Evolutionary conservation across 2,113 vertebrate genomes (phyloP).

Genomic region (Prionailurus viverrinus): DNA sequence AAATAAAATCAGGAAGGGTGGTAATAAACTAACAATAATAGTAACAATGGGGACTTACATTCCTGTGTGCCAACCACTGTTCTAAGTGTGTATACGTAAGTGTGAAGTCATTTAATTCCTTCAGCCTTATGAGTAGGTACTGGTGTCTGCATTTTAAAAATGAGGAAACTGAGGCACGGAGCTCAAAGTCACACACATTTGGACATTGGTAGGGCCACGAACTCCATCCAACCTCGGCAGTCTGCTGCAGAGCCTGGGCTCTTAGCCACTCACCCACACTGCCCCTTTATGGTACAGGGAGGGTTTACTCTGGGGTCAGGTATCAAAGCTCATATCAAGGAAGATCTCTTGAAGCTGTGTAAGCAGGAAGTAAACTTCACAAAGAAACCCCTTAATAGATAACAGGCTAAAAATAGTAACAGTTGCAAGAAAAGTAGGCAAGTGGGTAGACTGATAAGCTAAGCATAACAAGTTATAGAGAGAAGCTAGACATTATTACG

Average conservation of each 20-base stretch:
- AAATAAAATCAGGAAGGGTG: slow-evolving; percentile 7
- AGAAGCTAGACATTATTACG: background rate
- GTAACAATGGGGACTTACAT: background rate
- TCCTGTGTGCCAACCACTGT: background rate
- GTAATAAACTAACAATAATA: background rate
- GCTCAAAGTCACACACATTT: background rate
- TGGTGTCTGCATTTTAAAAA: background rate
- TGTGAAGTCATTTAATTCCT: background rate
- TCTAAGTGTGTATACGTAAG: background rate
- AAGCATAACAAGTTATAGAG: background rate
- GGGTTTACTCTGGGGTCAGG: background rate
- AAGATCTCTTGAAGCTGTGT: background rate
- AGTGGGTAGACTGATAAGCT: background rate
- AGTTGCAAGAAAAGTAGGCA: slow-evolving; percentile 21
- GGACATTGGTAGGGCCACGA: background rate
- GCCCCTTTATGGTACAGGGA: background rate
- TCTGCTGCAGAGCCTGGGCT: background rate
- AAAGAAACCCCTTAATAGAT: background rate
- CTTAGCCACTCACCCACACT: background rate
- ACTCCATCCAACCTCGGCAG: background rate
- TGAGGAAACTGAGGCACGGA: background rate
- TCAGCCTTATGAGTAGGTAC: background rate
- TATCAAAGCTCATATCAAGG: background rate
- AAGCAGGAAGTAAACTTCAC: slow-evolving; percentile 18
- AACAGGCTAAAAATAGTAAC: background rate